phyloP scores from a whole-genome alignment of 2,113 vertebrate species.

The Pseudopodoces humilis region DNA sequence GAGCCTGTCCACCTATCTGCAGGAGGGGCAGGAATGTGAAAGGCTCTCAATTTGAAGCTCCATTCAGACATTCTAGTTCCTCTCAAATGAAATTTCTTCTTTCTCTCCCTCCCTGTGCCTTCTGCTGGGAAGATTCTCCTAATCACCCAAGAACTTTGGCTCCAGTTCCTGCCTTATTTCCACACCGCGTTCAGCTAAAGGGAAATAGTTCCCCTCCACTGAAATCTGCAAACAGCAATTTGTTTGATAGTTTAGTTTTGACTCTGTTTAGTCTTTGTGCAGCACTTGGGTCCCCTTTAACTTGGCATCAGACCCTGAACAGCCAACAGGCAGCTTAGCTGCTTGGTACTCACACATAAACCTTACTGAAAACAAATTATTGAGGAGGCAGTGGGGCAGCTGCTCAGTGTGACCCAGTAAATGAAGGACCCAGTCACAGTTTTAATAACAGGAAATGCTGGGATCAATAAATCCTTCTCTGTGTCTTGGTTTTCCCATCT shows the following conservation, averaged over 20 bases:
- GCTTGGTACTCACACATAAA: neutral
- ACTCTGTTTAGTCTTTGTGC: neutral
- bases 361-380: neutral
- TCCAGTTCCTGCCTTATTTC: neutral
- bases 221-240: neutral
- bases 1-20: neutral
- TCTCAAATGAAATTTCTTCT: neutral
- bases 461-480: neutral
- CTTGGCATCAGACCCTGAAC: neutral
- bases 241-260: neutral
- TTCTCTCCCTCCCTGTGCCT: neutral
- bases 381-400: neutral
- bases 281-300: neutral
- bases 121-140: neutral
- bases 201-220: neutral
- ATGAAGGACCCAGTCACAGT: neutral
- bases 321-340: neutral
- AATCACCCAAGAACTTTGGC: neutral
- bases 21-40: neutral
- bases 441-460: neutral
- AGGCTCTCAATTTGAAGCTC: neutral
- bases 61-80: neutral
- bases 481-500: neutral
- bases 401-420: neutral
- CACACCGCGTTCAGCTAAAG: neutral